Base-by-base conservation (phyloP, 2,113 vertebrate genomes). In the Tiliqua scincoides region DNA sequence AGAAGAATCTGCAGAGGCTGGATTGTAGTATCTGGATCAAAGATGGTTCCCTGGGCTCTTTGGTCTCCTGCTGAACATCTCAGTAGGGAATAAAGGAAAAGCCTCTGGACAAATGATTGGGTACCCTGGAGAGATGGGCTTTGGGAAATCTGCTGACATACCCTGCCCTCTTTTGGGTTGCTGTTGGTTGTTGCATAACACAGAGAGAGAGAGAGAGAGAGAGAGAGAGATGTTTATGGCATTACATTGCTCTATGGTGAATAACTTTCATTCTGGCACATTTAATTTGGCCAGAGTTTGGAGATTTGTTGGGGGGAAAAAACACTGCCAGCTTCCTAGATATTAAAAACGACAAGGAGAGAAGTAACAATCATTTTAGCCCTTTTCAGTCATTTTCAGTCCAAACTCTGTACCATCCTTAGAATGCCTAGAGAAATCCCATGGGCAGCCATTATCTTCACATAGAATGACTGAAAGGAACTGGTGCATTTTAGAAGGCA, bases 181-280 rank as follows among this genome's bases (percentile, higher is more conserved):
- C 30, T 23, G 9, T 23, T 54, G 79, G 52, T 11, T 14, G 48
- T 23, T 48, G 43, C 43, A 48, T 48, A 48, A 48, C 43, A 48
- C 43, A 48, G 4, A 48, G 43, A 48, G n/a, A n/a, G n/a, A n/a
- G n/a, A n/a, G n/a, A n/a, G n/a, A n/a, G n/a, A n/a, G n/a, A n/a
- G n/a, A 48, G 4, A 48, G 43, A 48, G 4, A 48, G 8, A 48
- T 48, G 54, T 12, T 6, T 57, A 17, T 1, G 2, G 76, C 5
- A n/a, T 85, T 0, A 2, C 0, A 2, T 65, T 72, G 23, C 54
- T 74, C 65, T 52, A 85, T 35, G 32, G 72, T 71, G 17, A 87
- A 85, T 92, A 79, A 87, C 87, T n/a, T 90, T 62, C 59, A 48
- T 80, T 78, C 83, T 88, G 88, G 87, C 87, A 88, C 91, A 84